Base-by-base conservation (phyloP, 1,140 invertebrate genomes). In the Mercenaria mercenaria region DNA sequence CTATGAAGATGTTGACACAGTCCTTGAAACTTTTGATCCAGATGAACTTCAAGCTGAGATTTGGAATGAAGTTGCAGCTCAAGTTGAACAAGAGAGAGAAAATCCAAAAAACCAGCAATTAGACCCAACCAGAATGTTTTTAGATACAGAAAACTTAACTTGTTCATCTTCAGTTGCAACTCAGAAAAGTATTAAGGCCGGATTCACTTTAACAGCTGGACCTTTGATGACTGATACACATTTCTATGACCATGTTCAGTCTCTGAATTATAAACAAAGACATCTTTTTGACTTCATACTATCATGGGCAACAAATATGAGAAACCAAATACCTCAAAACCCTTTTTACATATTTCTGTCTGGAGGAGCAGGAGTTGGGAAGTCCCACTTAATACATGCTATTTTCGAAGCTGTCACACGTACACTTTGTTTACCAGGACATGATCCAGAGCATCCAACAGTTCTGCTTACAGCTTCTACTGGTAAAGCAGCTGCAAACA, bases 401-500 rank as follows among this genome's bases (percentile, higher is more conserved):
- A n/a, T n/a, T n/a, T n/a, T n/a, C n/a, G n/a, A n/a, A n/a, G n/a
- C n/a, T n/a, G 43, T 91, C 34, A 64, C 59, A 29, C 59, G 59
- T 64, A 64, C 59, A 11, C 41, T 82, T n/a, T 43, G 41, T 32
- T 89, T 61, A 43, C 87, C 39, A n/a, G 59, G 76, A 15, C 32
- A 59, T 3, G 47, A 86, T 69, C 72, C 56, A n/a, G n/a, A 72
- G 20, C 74, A 47, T 29, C 52, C 29, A 41, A 90, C 29, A 83
- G 37, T 90, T 34, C 52, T 85, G 15, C 37, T 90, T n/a, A 88
- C 79, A 79, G 90, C 92, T 41, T 91, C 92, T 61, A 91, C 92
- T 72, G 84, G 84, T 20, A 92, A 92, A 80, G 91, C 88, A 50
- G 82, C 79, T n/a, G 81, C 84, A 67, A 83, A 90, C 52, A 74